Percentiles rank a stretch among this genome's conserved stretches.
These are phyloP conservation scores for Peromyscus leucopus DNA, from an alignment of 2,113 vertebrate species.

Conservation along the genomic window DNA sequence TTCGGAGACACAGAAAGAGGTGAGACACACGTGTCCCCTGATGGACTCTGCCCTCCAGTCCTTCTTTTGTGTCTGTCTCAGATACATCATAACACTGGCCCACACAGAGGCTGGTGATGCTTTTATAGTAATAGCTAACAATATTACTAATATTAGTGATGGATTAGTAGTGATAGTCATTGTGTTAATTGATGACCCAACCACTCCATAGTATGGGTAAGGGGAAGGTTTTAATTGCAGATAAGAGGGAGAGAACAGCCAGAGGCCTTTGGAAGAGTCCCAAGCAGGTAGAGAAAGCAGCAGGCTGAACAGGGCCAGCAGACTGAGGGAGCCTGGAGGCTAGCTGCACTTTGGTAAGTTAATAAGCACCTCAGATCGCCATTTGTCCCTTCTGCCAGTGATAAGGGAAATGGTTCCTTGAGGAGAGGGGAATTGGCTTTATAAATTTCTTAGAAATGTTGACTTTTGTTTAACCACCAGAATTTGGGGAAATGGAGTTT, in stretches of 20 bases:
- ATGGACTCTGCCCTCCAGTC: not conserved
- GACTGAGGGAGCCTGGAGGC: not conserved
- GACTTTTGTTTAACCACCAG: not conserved
- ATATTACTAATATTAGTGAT: not conserved
- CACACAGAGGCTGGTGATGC: not conserved
- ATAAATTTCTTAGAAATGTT: not conserved
- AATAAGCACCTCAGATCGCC: not conserved
- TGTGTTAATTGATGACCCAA: not conserved
- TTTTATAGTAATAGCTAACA: not conserved
- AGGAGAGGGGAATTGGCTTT: not conserved
- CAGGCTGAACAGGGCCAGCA: not conserved
- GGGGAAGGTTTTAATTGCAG: not conserved
- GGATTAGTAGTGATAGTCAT: not conserved
- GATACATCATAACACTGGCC: not conserved
- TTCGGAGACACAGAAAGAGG: not conserved
- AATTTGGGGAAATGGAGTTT: not conserved
- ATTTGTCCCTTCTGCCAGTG: not conserved
- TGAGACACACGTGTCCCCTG: rapidly evolving
- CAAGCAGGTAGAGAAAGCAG: not conserved
- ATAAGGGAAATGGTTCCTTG: not conserved
- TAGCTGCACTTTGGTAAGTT: not conserved
- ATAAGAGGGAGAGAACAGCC: not conserved
- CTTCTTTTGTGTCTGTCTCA: not conserved
- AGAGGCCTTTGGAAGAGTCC: not conserved
- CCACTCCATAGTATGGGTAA: not conserved